Base-by-base conservation (phyloP, 30 jellyfish, hydroid and myxozoan species). In the Sanderia malayensis region DNA sequence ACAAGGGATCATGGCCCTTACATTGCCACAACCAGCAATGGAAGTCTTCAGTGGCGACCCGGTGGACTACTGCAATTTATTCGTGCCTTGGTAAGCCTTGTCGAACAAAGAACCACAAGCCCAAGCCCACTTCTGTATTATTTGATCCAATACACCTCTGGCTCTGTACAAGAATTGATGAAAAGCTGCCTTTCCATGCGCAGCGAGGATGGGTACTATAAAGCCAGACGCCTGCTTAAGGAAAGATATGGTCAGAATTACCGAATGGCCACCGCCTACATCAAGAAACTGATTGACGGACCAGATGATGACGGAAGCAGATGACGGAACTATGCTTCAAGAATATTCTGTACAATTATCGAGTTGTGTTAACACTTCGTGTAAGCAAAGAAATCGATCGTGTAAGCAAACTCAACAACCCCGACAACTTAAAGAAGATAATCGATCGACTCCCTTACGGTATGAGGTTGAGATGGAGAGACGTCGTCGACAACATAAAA, bases 21-120 rank as follows among this genome's bases (percentile, higher is more conserved):
- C 52, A 37, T 37, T 37, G 52, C 52, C 67, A 55, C 67, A 55
- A 55, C 31, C 67, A 55, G 19, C 67, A 55, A 55, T 55, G 67
- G 15, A 55, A 18, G 67, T n/a, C 19, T 55, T 55, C 19, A 55
- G 67, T 18, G 67, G 67, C 7, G 18, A 55, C 19, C 67, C 27
- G 19, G 67, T 55, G 9, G 31, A 55, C 19, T 55, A 55, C 67
- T 55, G 67, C 19, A 18, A 55, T 55, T 55, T 24, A 55, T 55
- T 55, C 19, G 67, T 55, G 7, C 67, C 18, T 55, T 55, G 9
- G 67, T 4, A 13, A 6, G 13, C 13, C 6, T 37, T 13, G 13
- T 37, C 13, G 52, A 37, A 37, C 10, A 37, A 37, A 37, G 13
- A 13, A 37, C 52, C 6, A 6, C 6, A 37, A 37, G 52, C 52